Evolutionary conservation across 2,797 vertebrate genomes (phyloP), one percentile per base, ranked within the genome.

Genomic region (Mycteria americana): DNA sequence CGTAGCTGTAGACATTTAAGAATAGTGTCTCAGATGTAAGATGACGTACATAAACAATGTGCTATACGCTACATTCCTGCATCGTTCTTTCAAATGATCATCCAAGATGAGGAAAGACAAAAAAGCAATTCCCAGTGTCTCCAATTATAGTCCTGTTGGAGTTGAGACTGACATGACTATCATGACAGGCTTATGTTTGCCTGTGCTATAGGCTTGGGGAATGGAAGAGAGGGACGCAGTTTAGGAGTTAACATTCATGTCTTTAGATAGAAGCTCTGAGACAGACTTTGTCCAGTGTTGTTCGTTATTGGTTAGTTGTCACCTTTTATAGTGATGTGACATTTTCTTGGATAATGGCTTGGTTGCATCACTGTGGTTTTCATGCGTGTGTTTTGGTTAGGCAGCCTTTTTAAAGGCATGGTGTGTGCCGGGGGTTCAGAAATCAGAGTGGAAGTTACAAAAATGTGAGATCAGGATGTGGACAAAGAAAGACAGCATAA

Each of bases 11-110:
- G 93, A 77, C 68, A 37, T 84, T 95, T 96, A 91, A 94, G 77
- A 87, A 53, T 68, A 86, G 64, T 64, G 41, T 82, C 89, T 92
- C 73, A 67, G 85, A 74, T 78, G 57, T 86, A 68, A 89, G 81
- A 31, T 89, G 91, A 48, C 48, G 39, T 74, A 90, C 79, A 59
- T 91, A 93, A 97, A 87, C 84, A 90, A 28, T 14, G 69, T 78
- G 39, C 69, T 78, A 14, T 53, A 65, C 2, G 3, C 82, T 62
- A 4, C 54, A 7, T 63, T 69, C 39, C 70, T 43, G 63, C 79
- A 69, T 76, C 25, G 7, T 83, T 93, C 87, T 88, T 96, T 91
- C 75, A 70, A 67, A 56, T 45, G 0, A 89, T 79, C 69, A 46
- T 79, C 27, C 3, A 2, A 83, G 85, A 68, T 50, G 46, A 89